Conservation (phyloP, 2,797 vertebrate species). For the Acrossocheilus wenchowensis region DNA sequence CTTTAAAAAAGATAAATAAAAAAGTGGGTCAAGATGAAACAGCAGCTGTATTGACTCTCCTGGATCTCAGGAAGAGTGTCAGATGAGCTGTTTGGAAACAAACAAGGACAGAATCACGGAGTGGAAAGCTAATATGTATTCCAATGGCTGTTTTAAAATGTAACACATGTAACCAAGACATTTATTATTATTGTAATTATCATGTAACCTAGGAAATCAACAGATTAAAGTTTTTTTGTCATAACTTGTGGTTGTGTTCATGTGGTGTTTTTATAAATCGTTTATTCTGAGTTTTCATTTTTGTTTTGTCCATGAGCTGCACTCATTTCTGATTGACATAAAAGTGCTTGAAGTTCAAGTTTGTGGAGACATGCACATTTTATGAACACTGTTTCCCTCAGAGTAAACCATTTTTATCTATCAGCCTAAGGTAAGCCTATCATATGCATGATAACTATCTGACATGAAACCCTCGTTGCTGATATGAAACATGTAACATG, state of each 20-base stretch:
- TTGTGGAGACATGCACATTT: background rate
- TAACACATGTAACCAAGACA: constrained; percentile 72
- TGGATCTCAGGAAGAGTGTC: constrained; percentile 36
- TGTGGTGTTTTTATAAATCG: background rate
- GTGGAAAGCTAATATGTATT: constrained; percentile 56
- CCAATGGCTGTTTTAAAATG: constrained; percentile 68
- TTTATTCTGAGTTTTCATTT: background rate
- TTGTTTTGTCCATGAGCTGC: background rate
- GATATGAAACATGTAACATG: background rate
- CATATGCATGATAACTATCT: background rate
- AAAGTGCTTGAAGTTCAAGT: background rate
- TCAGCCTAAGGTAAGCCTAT: background rate
- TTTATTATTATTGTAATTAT: constrained; percentile 71
- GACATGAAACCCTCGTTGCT: background rate
- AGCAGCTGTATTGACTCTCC: constrained; percentile 44
- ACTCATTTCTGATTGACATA: background rate
- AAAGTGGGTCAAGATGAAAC: constrained; percentile 34
- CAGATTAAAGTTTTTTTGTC: constrained; percentile 76
- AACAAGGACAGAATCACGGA: constrained; percentile 54
- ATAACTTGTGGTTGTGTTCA: constrained; percentile 55
- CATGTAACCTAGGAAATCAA: constrained; percentile 74
- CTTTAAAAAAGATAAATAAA: constrained; percentile 36
- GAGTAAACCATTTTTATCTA: background rate
- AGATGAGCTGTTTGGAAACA: constrained; percentile 50
- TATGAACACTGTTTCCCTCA: background rate